Conservation (phyloP, 2,797 vertebrate genomes). For the Acomys russatus region DNA sequence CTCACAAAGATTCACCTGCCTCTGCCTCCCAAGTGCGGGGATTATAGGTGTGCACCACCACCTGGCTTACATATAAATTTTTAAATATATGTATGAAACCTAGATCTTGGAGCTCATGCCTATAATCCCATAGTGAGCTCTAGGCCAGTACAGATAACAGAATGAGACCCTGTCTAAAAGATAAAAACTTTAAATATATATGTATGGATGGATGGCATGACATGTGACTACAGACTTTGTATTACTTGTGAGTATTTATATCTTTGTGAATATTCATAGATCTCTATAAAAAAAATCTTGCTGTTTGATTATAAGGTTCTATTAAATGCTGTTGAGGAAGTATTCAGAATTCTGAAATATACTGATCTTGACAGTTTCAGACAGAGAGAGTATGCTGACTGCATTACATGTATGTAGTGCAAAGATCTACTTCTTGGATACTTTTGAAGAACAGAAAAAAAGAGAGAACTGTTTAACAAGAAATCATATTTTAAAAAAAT, state of each 20-base stretch:
- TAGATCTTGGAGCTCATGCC: neutral
- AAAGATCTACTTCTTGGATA: slow-evolving; percentile 23
- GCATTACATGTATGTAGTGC: slow-evolving; percentile 6
- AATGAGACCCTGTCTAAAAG: neutral
- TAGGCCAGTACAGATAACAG: neutral
- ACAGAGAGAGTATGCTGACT: neutral
- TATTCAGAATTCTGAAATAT: slow-evolving; percentile 62
- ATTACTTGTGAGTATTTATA: neutral
- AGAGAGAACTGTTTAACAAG: slow-evolving; percentile 51
- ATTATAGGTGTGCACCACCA: too few species aligned
- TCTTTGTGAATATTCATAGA: neutral
- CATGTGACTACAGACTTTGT: neutral
- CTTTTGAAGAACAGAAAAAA: slow-evolving; percentile 57
- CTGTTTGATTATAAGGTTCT: slow-evolving; percentile 34
- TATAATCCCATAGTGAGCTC: neutral
- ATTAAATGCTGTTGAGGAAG: slow-evolving; percentile 23
- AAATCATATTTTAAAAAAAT: slow-evolving; percentile 60
- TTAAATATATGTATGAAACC: neutral
- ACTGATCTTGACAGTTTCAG: slow-evolving; percentile 5
- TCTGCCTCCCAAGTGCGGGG: too few species aligned
- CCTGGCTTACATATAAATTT: neutral
- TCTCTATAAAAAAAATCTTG: slow-evolving; percentile 62
- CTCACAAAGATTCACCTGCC: too few species aligned
- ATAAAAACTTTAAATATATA: neutral
- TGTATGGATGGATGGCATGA: neutral